phyloP scores from a whole-genome alignment of 2,113 vertebrate genomes.

The Cynopterus brachyotis region DNA sequence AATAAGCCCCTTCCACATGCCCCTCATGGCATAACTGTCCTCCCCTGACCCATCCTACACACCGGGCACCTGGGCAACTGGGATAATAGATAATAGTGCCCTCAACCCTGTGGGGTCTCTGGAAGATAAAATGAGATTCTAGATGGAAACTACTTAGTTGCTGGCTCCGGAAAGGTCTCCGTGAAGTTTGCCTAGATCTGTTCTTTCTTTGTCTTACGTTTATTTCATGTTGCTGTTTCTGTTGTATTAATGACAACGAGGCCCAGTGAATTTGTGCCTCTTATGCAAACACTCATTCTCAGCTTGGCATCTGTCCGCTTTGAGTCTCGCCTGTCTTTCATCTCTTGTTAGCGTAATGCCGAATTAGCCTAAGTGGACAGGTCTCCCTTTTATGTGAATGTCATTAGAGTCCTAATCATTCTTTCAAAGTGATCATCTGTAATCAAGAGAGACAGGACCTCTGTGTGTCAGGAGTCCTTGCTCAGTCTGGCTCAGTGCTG shows the following conservation, averaged over 20 bases:
- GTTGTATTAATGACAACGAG: neutral
- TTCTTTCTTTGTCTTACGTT: neutral
- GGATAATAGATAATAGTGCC: neutral
- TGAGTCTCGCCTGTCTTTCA: neutral
- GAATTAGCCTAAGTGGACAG: neutral
- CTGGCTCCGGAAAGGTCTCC: neutral
- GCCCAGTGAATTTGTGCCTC: neutral
- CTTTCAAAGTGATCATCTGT: constrained; percentile 54
- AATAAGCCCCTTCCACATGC: neutral
- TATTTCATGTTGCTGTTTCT: neutral
- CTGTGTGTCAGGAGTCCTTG: neutral
- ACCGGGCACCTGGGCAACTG: neutral
- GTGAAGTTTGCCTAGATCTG: neutral
- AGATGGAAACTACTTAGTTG: neutral
- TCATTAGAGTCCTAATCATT: neutral
- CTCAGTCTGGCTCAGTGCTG: neutral
- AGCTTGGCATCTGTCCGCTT: neutral
- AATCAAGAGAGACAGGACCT: constrained; percentile 55
- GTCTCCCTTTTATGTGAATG: neutral
- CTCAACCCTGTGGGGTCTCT: no score
- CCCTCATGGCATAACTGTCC: accelerated
- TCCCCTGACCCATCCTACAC: neutral
- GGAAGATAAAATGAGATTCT: neutral
- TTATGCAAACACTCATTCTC: neutral
- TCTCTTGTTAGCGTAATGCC: neutral